Conservation (phyloP, 2,113 vertebrate genomes). For the Zootoca vivipara region DNA sequence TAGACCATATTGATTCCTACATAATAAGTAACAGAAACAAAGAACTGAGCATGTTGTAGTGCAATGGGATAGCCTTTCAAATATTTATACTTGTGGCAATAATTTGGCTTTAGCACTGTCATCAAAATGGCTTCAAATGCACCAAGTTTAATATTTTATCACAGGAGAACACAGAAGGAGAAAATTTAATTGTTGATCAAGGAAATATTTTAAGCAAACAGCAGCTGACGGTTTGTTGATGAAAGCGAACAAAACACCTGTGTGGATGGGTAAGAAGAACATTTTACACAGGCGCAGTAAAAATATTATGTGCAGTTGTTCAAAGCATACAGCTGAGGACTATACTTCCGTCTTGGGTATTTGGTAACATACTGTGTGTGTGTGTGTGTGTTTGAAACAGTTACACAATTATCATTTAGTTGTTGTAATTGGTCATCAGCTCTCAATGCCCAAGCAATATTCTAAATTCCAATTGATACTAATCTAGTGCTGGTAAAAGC, state of each 20-base stretch:
- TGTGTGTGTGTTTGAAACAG: neutral
- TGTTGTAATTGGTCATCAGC: neutral
- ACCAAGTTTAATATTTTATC: conserved; percentile 11
- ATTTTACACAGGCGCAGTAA: neutral
- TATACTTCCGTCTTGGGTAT: conserved; percentile 5
- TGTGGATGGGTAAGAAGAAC: conserved; percentile 7
- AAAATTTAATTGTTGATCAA: neutral
- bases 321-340: neutral
- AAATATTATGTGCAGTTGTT: neutral
- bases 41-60: neutral
- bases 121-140: neutral
- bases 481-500: too few relatives aligned
- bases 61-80: neutral
- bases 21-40: neutral
- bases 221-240: neutral
- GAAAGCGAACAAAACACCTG: conserved; percentile 1
- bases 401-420: neutral
- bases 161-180: neutral
- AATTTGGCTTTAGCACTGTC: neutral
- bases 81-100: neutral
- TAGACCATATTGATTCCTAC: neutral
- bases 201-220: conserved; percentile 1
- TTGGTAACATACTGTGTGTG: neutral
- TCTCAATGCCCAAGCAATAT: neutral
- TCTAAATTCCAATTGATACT: neutral